Conservation (phyloP, 1,140 invertebrate species). For the Oryctes rhinoceros region DNA sequence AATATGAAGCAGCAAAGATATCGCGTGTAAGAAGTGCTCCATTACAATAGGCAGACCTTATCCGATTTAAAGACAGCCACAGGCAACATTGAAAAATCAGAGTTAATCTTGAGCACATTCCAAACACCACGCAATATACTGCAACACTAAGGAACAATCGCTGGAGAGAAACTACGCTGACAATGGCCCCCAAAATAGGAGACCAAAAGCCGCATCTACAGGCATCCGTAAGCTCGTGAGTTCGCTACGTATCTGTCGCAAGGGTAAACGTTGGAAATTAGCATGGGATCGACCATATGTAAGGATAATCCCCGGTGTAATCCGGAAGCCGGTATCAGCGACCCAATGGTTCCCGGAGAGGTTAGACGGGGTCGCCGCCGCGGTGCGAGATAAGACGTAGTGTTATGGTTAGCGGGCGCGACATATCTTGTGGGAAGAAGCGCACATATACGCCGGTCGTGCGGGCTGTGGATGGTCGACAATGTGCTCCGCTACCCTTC, state of each 20-base stretch:
- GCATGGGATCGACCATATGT: slow-evolving; percentile 52
- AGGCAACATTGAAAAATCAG: too few relatives aligned
- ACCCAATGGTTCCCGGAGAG: background rate
- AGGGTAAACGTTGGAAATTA: slow-evolving; percentile 44
- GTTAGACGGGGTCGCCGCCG: background rate
- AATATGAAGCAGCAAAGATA: too few relatives aligned
- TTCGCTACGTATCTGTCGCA: background rate
- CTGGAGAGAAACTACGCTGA: too few relatives aligned
- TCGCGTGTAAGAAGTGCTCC: too few relatives aligned
- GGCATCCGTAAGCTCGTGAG: too few relatives aligned
- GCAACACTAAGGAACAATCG: too few relatives aligned
- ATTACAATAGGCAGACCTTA: too few relatives aligned
- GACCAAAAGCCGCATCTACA: too few relatives aligned
- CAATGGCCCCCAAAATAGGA: too few relatives aligned
- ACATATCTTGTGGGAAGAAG: slow-evolving; percentile 24
- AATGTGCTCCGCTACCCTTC: background rate
- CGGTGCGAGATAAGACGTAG: background rate
- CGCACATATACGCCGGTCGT: background rate
- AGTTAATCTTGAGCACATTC: too few relatives aligned
- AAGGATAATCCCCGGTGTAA: slow-evolving; percentile 52
- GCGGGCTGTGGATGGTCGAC: background rate
- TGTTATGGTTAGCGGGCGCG: slow-evolving; percentile 23
- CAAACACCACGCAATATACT: too few relatives aligned
- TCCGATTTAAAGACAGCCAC: too few relatives aligned
- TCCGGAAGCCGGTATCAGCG: slow-evolving; percentile 38